Evolutionary conservation across 2,113 vertebrate genomes (phyloP).

Genomic region (Seriola aureovittata): DNA sequence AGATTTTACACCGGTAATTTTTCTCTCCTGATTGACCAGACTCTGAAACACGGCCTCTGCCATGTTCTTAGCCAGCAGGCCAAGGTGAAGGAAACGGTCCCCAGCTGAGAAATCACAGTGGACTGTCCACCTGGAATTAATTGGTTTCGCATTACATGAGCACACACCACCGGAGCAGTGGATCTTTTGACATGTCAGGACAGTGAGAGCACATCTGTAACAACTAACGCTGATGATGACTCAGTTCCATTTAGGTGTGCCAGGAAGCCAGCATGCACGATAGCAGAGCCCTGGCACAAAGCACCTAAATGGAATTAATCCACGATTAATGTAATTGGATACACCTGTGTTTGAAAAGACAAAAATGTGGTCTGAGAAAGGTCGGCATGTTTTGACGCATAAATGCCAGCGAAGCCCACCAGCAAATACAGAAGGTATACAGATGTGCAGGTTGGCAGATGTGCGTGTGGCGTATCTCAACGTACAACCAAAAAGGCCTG

Average conservation of each 20-base stretch:
- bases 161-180: background rate
- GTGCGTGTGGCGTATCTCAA: background rate
- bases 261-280: slow-evolving; percentile 7
- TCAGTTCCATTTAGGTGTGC: slow-evolving; percentile 19
- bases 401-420: background rate
- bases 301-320: background rate
- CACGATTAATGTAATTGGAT: background rate
- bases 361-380: background rate
- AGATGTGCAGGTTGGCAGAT: slow-evolving; percentile 3
- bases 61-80: slow-evolving; percentile 27
- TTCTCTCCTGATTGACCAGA: background rate
- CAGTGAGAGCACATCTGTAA: slow-evolving; percentile 26
- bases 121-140: slow-evolving; percentile 56
- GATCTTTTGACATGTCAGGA: slow-evolving; percentile 32
- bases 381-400: background rate
- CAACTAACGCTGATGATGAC: slow-evolving; percentile 1
- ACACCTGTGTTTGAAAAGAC: background rate
- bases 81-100: slow-evolving; percentile 23
- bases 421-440: background rate
- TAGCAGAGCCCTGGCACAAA: background rate
- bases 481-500: too few relatives aligned
- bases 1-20: too few relatives aligned
- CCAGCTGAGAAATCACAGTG: slow-evolving; percentile 69
- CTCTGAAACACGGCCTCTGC: background rate
- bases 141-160: slow-evolving; percentile 46